These are phyloP conservation scores for Calliphora vomitoria DNA, from an alignment of 2,888 invertebrate genomes.

Conservation along the genomic window DNA sequence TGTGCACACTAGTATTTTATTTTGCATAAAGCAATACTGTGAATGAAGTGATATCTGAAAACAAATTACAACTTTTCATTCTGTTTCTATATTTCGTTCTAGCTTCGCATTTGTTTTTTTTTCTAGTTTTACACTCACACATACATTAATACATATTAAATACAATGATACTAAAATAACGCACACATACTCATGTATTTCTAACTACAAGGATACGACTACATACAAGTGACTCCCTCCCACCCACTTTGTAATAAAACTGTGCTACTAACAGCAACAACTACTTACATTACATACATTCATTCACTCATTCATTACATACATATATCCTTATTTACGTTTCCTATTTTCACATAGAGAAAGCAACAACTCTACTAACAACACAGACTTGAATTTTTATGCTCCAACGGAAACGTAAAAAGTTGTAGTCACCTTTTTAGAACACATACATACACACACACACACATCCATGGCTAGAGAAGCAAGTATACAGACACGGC, in stretches of 20 bases:
- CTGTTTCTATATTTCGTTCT: slow-evolving; percentile 4
- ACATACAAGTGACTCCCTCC: background rate
- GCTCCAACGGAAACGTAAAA: slow-evolving; percentile 35
- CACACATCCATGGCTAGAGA: background rate
- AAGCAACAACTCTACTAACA: background rate
- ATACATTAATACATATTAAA: background rate
- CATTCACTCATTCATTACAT: too few species aligned
- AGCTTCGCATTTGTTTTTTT: background rate
- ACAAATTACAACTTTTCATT: slow-evolving; percentile 60
- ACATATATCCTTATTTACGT: background rate
- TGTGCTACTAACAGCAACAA: background rate
- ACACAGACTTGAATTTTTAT: slow-evolving; percentile 51
- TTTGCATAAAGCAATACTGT: slow-evolving; percentile 55
- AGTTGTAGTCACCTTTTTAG: slow-evolving; percentile 43
- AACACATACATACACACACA: background rate
- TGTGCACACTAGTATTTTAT: background rate
- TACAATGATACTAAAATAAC: slow-evolving; percentile 21
- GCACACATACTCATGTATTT: background rate
- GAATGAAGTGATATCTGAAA: slow-evolving; percentile 64
- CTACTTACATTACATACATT: background rate
- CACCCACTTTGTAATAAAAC: background rate
- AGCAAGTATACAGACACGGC: background rate
- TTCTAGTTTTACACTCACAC: too few species aligned
- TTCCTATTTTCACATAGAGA: background rate
- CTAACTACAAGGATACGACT: too few species aligned